phyloP scores from a whole-genome alignment of 2,888 invertebrate genomes.

The Lypha dubia region DNA sequence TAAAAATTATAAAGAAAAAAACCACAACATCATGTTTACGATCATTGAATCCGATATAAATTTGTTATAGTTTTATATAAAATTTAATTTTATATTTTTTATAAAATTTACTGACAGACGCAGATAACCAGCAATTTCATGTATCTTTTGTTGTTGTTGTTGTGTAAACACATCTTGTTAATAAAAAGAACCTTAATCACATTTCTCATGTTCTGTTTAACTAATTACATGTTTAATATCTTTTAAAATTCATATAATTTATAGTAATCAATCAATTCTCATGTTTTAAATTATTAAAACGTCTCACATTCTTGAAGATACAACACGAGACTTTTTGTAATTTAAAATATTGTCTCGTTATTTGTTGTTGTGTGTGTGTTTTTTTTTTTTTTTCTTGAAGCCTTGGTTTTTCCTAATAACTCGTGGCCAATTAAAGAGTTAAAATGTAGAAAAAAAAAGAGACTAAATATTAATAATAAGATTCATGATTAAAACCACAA shows the following conservation, averaged over 20 bases:
- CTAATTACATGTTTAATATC: conserved; percentile 64
- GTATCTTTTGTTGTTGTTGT: not conserved
- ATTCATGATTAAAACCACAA: conserved; percentile 61
- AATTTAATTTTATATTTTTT: not conserved
- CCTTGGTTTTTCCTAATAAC: conserved; percentile 49
- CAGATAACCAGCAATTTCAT: not conserved
- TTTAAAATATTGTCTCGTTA: conserved; percentile 56
- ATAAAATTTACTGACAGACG: not conserved
- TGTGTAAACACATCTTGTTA: not conserved
- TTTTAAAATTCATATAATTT: conserved; percentile 63
- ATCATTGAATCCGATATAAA: not conserved
- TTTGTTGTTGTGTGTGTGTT: too few species aligned
- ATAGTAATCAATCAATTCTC: conserved; percentile 65
- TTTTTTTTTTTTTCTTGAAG: not conserved
- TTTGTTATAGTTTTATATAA: not conserved
- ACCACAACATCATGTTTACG: not conserved
- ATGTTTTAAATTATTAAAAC: conserved; percentile 28
- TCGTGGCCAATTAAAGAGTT: conserved; percentile 53
- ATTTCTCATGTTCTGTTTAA: conserved; percentile 55
- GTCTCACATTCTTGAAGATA: not conserved
- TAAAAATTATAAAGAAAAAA: not conserved
- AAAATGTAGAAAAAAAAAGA: conserved; percentile 14
- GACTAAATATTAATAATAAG: conserved; percentile 32
- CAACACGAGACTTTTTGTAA: not conserved
- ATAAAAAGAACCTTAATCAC: conserved; percentile 16